Conservation (phyloP, 1,140 invertebrate species). For the Heliothis subflexa region DNA sequence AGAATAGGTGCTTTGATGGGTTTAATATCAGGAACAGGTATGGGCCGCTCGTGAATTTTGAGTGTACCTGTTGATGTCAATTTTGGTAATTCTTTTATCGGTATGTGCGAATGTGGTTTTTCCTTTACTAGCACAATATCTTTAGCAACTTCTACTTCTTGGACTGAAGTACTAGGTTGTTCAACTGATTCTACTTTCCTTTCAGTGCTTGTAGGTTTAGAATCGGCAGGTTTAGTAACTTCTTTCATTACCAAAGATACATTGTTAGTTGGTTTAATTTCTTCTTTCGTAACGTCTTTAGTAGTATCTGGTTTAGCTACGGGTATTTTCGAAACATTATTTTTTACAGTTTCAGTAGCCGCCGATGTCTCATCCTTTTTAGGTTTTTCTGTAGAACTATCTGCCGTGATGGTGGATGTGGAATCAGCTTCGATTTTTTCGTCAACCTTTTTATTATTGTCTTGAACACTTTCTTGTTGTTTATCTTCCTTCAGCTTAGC, state of each 20-base stretch:
- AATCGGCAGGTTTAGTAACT: not conserved
- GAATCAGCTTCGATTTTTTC: not conserved
- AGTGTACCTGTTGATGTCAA: not conserved
- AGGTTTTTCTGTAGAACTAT: not conserved
- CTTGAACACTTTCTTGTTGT: not conserved
- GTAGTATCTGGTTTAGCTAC: not conserved
- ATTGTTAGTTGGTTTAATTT: not conserved
- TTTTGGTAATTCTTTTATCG: not conserved
- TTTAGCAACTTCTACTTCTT: slow-evolving; percentile 6
- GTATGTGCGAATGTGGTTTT: not conserved
- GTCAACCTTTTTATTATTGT: slow-evolving; percentile 2
- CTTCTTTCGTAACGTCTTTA: not conserved
- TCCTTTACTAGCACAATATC: not conserved
- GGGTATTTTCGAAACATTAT: slow-evolving; percentile 17
- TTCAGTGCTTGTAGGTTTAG: not conserved
- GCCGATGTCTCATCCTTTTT: not conserved
- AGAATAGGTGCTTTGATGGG: not conserved
- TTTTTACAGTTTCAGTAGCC: not conserved
- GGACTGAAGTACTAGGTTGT: not conserved
- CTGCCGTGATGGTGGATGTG: not conserved
- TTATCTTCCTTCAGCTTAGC: not conserved
- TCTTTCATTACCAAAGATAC: not conserved
- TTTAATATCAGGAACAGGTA: not conserved
- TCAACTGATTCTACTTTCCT: not conserved
- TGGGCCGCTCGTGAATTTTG: not conserved